Percentiles rank a stretch among this genome's conserved stretches.
Conservation (phyloP, 1,140 invertebrate species). For the Trichonephila inaurata region DNA sequence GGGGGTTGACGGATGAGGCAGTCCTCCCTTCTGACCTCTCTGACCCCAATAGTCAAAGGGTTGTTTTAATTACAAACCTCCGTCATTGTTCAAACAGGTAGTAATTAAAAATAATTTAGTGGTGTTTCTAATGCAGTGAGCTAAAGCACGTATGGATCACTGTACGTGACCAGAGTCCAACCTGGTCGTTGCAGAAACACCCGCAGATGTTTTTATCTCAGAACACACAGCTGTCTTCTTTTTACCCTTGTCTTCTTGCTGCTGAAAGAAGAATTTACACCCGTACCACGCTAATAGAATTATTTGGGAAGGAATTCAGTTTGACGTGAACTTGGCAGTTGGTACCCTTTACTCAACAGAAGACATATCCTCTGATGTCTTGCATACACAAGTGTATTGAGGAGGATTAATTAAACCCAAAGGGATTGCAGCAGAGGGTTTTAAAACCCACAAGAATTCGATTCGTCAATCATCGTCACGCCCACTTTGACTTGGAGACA, state of each 20-base stretch:
- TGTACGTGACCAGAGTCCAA: conserved; percentile 20
- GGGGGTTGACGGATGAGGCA: conserved; percentile 32
- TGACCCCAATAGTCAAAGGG: conserved; percentile 42
- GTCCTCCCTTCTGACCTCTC: neutral
- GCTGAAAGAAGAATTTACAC: neutral
- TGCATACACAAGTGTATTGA: neutral
- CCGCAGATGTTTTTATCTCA: neutral
- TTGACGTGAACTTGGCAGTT: neutral
- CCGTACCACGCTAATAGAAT: neutral
- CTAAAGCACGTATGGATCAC: conserved; percentile 5
- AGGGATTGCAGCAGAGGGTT: neutral
- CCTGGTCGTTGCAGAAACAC: neutral
- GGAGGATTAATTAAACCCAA: neutral
- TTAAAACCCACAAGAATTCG: neutral
- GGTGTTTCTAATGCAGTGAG: neutral
- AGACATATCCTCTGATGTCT: neutral
- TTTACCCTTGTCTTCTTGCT: neutral
- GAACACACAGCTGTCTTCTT: conserved; percentile 4
- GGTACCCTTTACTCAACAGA: neutral
- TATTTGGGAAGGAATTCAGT: neutral
- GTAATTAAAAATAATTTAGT: conserved; percentile 53
- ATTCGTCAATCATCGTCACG: conserved; percentile 22
- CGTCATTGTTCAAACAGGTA: conserved; percentile 50
- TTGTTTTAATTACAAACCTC: conserved; percentile 42
- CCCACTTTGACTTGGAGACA: neutral